phyloP scores from a whole-genome alignment of 2,888 invertebrate genomes.

The Drosophila buzzatii region DNA sequence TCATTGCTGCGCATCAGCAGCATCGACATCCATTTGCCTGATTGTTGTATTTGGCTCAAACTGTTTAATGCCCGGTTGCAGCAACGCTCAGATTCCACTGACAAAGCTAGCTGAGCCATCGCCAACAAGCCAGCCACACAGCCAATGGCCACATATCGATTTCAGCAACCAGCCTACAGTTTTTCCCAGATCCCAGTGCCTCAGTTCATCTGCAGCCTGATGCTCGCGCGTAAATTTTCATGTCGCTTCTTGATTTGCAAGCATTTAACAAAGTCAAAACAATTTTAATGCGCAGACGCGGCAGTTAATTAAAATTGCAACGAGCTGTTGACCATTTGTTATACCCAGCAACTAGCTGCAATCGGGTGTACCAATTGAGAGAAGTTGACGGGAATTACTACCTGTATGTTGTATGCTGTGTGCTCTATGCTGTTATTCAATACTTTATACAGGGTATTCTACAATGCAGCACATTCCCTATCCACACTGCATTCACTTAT shows the following conservation, averaged over 20 bases:
- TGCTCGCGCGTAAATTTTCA: slow-evolving; percentile 76
- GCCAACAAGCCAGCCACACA: slow-evolving; percentile 8
- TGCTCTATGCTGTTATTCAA: not conserved
- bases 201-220: slow-evolving; percentile 34
- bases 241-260: slow-evolving; percentile 78
- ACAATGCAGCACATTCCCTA: not conserved
- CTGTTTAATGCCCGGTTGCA: slow-evolving; percentile 51
- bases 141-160: slow-evolving; percentile 69
- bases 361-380: not conserved
- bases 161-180: slow-evolving; percentile 39
- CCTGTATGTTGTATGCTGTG: not conserved
- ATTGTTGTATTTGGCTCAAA: slow-evolving; percentile 72
- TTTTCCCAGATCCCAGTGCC: slow-evolving; percentile 8
- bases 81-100: slow-evolving; percentile 16
- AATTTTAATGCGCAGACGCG: slow-evolving; percentile 77
- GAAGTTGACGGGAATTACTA: too few species aligned
- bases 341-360: slow-evolving; percentile 5
- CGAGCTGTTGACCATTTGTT: slow-evolving; percentile 62
- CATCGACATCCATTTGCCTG: slow-evolving; percentile 63
- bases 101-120: slow-evolving; percentile 14
- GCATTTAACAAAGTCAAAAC: slow-evolving; percentile 81
- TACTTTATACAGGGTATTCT: slow-evolving; percentile 1
- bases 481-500: not conserved
- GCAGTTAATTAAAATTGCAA: slow-evolving; percentile 81
- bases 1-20: slow-evolving; percentile 28